These are phyloP conservation scores for Neotragus pygmaeus DNA, from an alignment of 2,113 vertebrate species.

Conservation along the genomic window DNA sequence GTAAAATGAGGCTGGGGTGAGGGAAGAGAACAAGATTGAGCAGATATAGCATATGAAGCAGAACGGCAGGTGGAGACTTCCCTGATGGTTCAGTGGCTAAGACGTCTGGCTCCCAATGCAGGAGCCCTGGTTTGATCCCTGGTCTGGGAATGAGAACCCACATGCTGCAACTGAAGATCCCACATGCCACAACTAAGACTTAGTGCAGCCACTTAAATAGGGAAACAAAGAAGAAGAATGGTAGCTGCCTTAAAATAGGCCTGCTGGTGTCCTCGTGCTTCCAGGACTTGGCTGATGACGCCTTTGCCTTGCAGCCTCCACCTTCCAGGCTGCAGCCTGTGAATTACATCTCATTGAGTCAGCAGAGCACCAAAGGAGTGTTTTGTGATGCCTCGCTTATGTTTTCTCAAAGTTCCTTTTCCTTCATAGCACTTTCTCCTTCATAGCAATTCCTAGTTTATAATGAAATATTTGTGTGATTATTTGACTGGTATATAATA, in stretches of 20 bases:
- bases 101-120: not conserved
- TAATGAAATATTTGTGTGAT: conserved; percentile 16
- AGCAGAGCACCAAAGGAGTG: not conserved
- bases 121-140: not conserved
- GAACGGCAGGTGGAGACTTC: not conserved
- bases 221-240: not conserved
- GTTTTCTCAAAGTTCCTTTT: not conserved
- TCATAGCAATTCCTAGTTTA: not conserved
- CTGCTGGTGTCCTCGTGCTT: not conserved
- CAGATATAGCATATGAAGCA: not conserved
- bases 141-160: not conserved
- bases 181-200: not conserved
- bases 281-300: not conserved
- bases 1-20: not conserved
- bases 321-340: not conserved
- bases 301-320: not conserved
- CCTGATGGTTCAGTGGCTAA: not conserved
- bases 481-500: not conserved
- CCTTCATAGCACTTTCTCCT: not conserved
- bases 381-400: not conserved
- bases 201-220: not conserved
- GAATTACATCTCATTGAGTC: not conserved
- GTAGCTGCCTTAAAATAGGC: not conserved
- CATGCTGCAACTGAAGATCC: not conserved
- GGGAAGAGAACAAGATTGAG: not conserved